These are phyloP conservation scores for Ceyx margarethae DNA, from an alignment of 2,113 vertebrate species.

Conservation along the genomic window DNA sequence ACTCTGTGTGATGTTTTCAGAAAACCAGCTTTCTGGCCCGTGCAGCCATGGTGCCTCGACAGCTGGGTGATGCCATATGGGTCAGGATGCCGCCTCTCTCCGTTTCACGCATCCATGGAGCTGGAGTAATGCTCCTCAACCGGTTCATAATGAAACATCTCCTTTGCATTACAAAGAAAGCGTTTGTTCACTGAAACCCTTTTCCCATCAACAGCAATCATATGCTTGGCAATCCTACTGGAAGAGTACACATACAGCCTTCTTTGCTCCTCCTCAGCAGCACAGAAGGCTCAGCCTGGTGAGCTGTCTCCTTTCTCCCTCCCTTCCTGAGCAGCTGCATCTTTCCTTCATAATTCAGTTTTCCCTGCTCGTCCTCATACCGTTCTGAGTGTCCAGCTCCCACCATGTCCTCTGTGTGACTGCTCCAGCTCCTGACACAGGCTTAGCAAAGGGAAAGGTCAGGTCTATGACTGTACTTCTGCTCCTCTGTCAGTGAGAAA, in stretches of 20 bases:
- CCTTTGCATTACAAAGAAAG: constrained; percentile 33
- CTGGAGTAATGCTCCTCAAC: not conserved
- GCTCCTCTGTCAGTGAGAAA: not conserved
- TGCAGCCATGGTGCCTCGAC: not conserved
- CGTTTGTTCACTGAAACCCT: not conserved
- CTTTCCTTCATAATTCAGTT: not conserved
- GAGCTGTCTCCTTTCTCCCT: not conserved
- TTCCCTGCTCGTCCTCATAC: not conserved
- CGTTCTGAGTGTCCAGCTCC: not conserved
- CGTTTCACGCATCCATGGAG: not conserved
- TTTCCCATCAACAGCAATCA: not conserved
- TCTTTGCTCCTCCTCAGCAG: not conserved
- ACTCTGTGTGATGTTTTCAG: not conserved
- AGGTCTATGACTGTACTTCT: rapidly evolving
- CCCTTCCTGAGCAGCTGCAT: not conserved
- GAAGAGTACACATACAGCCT: not conserved
- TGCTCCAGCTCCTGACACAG: not conserved
- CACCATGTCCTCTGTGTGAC: not conserved
- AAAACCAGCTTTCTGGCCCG: not conserved
- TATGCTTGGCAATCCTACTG: not conserved
- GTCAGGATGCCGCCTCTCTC: not conserved
- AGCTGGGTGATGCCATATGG: constrained; percentile 8
- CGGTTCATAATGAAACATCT: not conserved
- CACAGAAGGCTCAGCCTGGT: not conserved
- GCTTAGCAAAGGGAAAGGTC: not conserved